Conservation (phyloP, 1,140 invertebrate species). For the Drosophila equinoxialis region DNA sequence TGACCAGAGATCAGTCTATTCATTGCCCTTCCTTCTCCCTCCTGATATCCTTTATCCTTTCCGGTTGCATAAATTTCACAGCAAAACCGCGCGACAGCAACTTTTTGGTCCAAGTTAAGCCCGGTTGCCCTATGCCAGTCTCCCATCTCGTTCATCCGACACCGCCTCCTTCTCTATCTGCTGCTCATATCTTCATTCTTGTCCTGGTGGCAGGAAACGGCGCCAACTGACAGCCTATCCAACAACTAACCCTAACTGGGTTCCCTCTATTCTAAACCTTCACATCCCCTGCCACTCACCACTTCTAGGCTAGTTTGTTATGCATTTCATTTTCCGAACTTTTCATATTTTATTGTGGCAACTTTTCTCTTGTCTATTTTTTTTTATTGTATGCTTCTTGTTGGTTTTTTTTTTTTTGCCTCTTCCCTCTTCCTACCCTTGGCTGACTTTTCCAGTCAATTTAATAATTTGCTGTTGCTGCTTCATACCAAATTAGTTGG, state of each 20-base stretch:
- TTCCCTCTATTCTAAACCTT: not conserved
- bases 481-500: conserved; percentile 51
- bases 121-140: not conserved
- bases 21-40: conserved; percentile 22
- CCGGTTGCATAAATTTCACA: conserved; percentile 65
- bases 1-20: conserved; percentile 59
- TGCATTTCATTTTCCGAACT: conserved; percentile 56
- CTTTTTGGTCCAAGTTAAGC: conserved; percentile 57
- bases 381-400: conserved; percentile 26
- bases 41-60: conserved; percentile 71
- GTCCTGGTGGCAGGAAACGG: conserved; percentile 63
- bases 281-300: not conserved
- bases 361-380: conserved; percentile 33
- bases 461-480: conserved; percentile 62
- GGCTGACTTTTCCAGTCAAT: conserved; percentile 54
- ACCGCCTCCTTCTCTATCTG: not conserved
- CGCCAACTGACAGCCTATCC: conserved; percentile 62
- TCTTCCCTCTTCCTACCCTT: not conserved
- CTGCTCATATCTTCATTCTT: conserved; percentile 39
- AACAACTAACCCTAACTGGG: conserved; percentile 60
- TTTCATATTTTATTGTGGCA: conserved; percentile 52
- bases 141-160: not conserved
- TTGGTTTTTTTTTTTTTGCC: conserved; percentile 8
- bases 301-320: conserved; percentile 24
- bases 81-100: conserved; percentile 31